Evolutionary conservation across 2,888 invertebrate species (phyloP).

Genomic region (Eurois occulta): DNA sequence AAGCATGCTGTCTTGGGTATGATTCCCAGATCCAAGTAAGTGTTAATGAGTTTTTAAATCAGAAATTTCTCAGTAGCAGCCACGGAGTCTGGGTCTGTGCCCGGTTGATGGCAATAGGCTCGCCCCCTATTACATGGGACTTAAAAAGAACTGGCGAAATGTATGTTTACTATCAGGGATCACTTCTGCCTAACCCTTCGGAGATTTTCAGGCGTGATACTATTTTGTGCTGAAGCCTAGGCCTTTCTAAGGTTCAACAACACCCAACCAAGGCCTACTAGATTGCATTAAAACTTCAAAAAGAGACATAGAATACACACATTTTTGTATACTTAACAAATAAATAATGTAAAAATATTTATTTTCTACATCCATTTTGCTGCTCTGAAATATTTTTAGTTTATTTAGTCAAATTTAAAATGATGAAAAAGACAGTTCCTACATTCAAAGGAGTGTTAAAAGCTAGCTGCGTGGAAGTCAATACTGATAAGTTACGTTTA

Average conservation of each 20-base stretch:
- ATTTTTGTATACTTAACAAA: background rate
- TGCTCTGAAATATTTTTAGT: background rate
- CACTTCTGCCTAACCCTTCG: background rate
- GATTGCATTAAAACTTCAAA: conserved; percentile 9
- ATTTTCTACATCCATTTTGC: background rate
- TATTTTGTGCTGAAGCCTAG: background rate
- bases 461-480: background rate
- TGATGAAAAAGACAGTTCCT: conserved; percentile 1
- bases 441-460: conserved; percentile 1
- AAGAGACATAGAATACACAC: background rate
- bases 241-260: background rate
- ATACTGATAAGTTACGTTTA: background rate
- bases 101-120: background rate
- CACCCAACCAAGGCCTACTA: background rate
- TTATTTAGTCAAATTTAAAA: background rate
- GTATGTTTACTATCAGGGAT: background rate
- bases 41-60: background rate
- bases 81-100: background rate
- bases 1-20: background rate
- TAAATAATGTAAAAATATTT: no score
- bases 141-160: background rate
- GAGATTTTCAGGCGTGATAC: background rate
- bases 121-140: background rate
- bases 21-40: background rate
- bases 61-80: background rate